phyloP scores from a whole-genome alignment of 1,140 invertebrate species.

The Dolichoris vasculosae region DNA sequence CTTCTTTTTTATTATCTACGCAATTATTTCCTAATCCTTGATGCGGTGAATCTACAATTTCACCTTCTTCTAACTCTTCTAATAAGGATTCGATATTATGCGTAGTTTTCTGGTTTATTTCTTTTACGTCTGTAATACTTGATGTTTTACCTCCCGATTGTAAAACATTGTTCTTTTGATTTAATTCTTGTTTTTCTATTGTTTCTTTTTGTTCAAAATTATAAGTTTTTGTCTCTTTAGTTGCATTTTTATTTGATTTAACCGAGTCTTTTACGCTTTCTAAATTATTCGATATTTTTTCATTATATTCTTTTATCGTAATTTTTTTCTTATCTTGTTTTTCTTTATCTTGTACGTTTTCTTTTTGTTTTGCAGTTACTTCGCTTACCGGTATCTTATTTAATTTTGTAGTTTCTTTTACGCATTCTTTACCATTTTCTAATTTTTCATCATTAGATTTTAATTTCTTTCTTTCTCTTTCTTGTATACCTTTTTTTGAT shows the following conservation, averaged over 20 bases:
- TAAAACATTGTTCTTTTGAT: background rate
- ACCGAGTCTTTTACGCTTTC: background rate
- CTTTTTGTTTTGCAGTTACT: background rate
- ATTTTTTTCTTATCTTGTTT: slow-evolving; percentile 1
- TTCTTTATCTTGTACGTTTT: background rate
- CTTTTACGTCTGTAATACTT: background rate
- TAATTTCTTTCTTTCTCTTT: background rate
- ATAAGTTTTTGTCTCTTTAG: background rate
- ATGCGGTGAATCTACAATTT: slow-evolving; percentile 43
- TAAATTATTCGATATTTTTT: background rate
- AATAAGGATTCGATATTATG: background rate
- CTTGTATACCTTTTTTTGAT: background rate
- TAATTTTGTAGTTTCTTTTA: background rate
- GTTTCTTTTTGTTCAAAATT: background rate
- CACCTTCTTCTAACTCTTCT: slow-evolving; percentile 43
- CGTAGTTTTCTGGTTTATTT: background rate
- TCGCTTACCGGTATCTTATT: background rate
- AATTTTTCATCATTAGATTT: background rate
- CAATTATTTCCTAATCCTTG: background rate
- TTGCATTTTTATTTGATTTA: background rate
- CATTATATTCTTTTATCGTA: background rate
- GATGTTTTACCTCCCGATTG: background rate
- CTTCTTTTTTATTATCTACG: background rate
- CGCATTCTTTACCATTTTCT: background rate
- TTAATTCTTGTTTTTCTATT: background rate